Conservation (phyloP, 2,888 invertebrate genomes). For the Galeruca laticollis region DNA sequence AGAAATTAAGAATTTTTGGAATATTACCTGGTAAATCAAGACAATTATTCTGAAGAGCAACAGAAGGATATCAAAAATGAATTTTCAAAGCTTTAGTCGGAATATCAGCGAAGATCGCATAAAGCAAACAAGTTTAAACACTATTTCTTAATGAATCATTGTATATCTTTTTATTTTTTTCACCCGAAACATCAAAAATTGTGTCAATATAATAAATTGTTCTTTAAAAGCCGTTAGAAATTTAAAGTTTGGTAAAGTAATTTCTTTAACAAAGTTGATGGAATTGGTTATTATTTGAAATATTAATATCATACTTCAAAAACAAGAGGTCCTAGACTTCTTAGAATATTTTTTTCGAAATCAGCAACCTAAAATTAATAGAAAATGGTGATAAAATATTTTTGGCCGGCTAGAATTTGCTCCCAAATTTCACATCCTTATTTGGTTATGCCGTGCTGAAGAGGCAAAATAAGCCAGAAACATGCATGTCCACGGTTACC, state of each 20-base stretch:
- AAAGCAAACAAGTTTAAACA: not conserved
- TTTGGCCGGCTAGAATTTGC: no score
- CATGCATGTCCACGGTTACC: no score
- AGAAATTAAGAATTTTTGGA: not conserved
- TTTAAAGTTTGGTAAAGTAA: not conserved
- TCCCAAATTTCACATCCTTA: no score
- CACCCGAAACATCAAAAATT: not conserved
- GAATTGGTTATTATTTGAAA: not conserved
- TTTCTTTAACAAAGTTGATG: not conserved
- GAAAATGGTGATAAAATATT: no score
- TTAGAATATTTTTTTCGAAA: slow-evolving; percentile 1
- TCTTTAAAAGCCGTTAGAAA: not conserved
- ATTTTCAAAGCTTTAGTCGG: not conserved
- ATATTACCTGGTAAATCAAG: not conserved
- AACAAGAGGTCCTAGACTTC: not conserved
- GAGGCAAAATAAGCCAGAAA: no score
- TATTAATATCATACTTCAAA: not conserved
- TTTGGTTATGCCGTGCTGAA: no score
- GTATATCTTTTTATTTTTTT: not conserved
- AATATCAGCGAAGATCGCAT: not conserved
- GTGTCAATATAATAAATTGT: not conserved
- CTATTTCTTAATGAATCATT: not conserved
- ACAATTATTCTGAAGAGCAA: not conserved
- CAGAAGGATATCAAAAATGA: not conserved
- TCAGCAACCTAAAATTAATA: not conserved